Conservation (phyloP, 2,113 vertebrate species). For the Strix uralensis region DNA sequence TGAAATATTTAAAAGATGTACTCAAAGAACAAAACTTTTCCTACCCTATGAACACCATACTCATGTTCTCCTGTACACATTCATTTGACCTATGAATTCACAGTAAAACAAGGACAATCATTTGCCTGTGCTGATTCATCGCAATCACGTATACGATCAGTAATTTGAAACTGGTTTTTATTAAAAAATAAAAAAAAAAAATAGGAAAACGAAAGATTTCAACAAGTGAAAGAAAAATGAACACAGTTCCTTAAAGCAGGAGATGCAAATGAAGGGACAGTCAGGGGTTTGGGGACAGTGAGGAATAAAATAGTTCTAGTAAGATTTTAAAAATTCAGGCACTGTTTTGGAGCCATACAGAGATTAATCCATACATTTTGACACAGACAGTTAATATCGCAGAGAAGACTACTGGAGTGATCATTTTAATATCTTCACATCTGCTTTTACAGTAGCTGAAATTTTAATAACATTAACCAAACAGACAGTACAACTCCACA, state of each 20-base stretch:
- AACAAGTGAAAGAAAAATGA: background rate
- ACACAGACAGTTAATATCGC: background rate
- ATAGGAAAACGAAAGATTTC: background rate
- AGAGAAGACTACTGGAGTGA: background rate
- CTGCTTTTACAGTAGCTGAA: background rate
- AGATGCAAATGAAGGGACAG: background rate
- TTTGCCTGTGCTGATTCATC: background rate
- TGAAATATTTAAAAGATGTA: background rate
- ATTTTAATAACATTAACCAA: background rate
- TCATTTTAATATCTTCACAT: background rate
- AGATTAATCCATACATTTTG: background rate
- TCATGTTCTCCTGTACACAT: rapidly evolving
- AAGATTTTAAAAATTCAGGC: background rate
- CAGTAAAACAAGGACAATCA: background rate
- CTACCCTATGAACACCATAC: background rate
- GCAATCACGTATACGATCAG: background rate
- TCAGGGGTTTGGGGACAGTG: background rate
- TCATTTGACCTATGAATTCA: background rate
- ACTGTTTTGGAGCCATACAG: background rate
- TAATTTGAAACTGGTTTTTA: background rate
- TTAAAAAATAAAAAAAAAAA: background rate
- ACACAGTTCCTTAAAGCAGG: background rate
- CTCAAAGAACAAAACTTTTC: background rate
- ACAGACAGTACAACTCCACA: background rate
- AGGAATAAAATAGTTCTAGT: background rate